phyloP scores from a whole-genome alignment of 1,140 invertebrate genomes.

The Hyphantria cunea region DNA sequence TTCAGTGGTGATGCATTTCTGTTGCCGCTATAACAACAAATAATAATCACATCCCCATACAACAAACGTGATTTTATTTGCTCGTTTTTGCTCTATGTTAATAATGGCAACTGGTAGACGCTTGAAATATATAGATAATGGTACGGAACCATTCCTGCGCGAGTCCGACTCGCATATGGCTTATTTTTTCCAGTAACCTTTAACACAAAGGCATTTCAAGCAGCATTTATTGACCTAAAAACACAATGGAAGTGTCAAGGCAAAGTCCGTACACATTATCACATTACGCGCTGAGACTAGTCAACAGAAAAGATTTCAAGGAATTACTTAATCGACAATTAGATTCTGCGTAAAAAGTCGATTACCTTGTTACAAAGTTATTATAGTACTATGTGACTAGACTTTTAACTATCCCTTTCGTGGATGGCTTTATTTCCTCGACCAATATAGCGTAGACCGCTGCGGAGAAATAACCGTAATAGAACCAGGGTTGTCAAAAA shows the following conservation, averaged over 20 bases:
- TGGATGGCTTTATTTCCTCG: slow-evolving; percentile 13
- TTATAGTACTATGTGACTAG: slow-evolving; percentile 13
- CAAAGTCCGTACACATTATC: slow-evolving; percentile 15
- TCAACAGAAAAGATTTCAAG: slow-evolving; percentile 3
- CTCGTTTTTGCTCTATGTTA: too few relatives aligned
- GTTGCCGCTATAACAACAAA: too few relatives aligned
- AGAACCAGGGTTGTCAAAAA: too few relatives aligned
- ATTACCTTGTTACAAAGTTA: slow-evolving; percentile 30
- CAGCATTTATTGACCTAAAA: slow-evolving; percentile 22
- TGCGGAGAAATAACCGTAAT: not conserved
- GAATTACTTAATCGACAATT: slow-evolving; percentile 25
- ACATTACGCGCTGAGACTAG: slow-evolving; percentile 19
- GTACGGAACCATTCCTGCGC: too few relatives aligned
- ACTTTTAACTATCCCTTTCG: slow-evolving; percentile 5
- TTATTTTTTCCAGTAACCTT: not conserved
- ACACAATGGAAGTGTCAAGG: slow-evolving; percentile 26
- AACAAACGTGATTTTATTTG: too few relatives aligned
- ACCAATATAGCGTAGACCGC: not conserved
- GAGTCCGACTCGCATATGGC: too few relatives aligned
- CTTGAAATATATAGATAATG: too few relatives aligned
- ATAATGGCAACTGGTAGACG: too few relatives aligned
- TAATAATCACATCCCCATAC: too few relatives aligned
- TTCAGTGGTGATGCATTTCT: too few relatives aligned
- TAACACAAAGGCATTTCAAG: not conserved
- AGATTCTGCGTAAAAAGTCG: slow-evolving; percentile 26